Percentiles rank a stretch among this genome's conserved stretches.
phyloP scores from a whole-genome alignment of 2,113 vertebrate species.

The Hemichromis elongatus region DNA sequence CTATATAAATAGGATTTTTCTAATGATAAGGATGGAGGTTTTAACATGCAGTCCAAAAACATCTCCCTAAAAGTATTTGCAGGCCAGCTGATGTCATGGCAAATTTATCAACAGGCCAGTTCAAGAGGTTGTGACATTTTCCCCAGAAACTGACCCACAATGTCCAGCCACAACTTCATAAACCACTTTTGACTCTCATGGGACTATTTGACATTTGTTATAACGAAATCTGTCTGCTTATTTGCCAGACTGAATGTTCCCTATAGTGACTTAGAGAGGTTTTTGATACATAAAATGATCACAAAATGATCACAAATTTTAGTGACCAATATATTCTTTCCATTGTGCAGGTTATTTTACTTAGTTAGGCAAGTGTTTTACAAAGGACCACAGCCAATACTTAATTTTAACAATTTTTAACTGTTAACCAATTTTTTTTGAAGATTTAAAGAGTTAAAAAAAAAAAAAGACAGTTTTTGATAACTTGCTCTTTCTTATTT shows the following conservation, averaged over 20 bases:
- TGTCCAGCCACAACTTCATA: neutral
- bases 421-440: neutral
- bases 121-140: neutral
- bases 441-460: neutral
- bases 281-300: neutral
- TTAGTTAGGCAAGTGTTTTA: neutral
- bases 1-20: neutral
- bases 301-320: neutral
- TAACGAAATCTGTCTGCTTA: neutral
- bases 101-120: neutral
- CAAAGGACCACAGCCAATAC: neutral
- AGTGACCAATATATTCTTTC: neutral
- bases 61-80: neutral
- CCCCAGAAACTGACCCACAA: neutral
- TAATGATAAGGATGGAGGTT: neutral
- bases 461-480: too few relatives aligned
- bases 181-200: neutral
- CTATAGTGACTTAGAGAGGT: neutral
- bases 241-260: neutral
- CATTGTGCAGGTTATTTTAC: neutral
- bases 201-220: neutral
- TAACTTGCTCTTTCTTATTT: too few relatives aligned
- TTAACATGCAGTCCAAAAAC: neutral
- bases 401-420: neutral
- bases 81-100: neutral